Base-by-base conservation (phyloP, 2,797 vertebrate genomes). In the Glyptemys insculpta region DNA sequence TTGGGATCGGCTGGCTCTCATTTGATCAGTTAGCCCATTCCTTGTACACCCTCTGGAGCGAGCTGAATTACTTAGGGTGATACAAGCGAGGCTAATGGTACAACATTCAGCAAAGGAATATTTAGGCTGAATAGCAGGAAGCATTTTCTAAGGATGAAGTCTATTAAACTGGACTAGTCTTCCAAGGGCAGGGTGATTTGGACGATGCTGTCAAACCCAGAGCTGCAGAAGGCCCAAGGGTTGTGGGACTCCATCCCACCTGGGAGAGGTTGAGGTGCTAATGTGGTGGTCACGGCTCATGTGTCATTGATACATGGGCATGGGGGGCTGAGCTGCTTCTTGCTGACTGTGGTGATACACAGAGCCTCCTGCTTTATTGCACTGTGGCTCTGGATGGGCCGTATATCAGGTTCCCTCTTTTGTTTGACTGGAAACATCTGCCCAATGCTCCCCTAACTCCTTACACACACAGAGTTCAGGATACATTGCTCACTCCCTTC, bases 401-500 rank as follows among this genome's bases (percentile, higher is more conserved):
- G 8, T 3, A 8, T 18, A 49, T 78, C 7, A 78, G 74, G 34
- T 19, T 72, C 29, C 27, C 89, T 4, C 65, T 95, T 65, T 41
- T 12, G 52, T 81, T 6, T 87, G 78, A 50, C 1, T 65, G 81
- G 23, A 90, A 96, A 84, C 27, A 86, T 68, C 79, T 76, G 44
- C 44, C 78, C 12, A 88, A 19, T 68, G 21, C 4, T 62, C 18
- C 87, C 83, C 1, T 1, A 94, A 87, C 27, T 85, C 65, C 8
- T 16, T 16, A 82, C 0, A 87, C 56, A 81, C 81, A 93, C 4
- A 65, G 19, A 86, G 56, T 53, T 81, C 68, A 94, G 88, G 83
- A 93, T 84, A 92, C 1, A 31, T 93, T 91, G 92, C n/a, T 96
- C 83, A 92, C 81, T 89, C 49, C 21, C n/a, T 27, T 96, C 96